Base-by-base conservation (phyloP, 2,113 vertebrate genomes). In the Stictonetta naevosa region DNA sequence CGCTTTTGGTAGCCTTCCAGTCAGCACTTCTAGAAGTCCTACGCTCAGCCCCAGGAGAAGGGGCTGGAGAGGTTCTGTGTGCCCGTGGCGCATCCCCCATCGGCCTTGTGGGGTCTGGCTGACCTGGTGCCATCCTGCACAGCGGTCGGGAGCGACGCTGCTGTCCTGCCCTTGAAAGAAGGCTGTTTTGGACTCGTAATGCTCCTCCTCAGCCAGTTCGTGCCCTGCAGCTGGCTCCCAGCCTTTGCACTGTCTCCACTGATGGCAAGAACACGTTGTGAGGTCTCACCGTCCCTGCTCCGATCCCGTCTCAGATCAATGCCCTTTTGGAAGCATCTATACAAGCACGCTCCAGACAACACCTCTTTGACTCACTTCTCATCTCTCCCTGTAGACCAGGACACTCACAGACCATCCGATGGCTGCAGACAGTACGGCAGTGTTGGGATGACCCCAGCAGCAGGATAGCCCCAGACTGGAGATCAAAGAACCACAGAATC, bases 141-240 rank as follows among this genome's bases (percentile, higher is more conserved):
- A 21, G 64, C 0, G n/a, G 66, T 78, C 73, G 7, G 53, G 38
- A 40, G 11, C 0, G 2, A 3, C 0, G 2, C 71, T 13, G 44
- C 33, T 59, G n/a, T 10, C 52, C 44, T 38, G 33, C 42, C 52
- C 58, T 52, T 16, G 17, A 16, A 42, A 31, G 38, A 23, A 56
- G 38, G 14, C 46, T 68, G 21, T 4, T 62, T 42, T 0, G 4
- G 69, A 8, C 59, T 55, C 67, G 2, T 2, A 15, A 25, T 0
- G 12, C 74, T 68, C 29, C 59, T 67, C 46, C 72, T 53, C 23
- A 34, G 38, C 52, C 36, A 46, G 44, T 15, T 33, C 2, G 5
- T 4, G 4, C 71, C 71, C 38, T 9, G 29, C 2, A 7, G n/a
- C 44, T 55, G 77, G 17, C 38, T 73, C 33, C 60, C 64, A 15